Base-by-base conservation (phyloP, 2,113 vertebrate species). In the Colistium nudipinnis region DNA sequence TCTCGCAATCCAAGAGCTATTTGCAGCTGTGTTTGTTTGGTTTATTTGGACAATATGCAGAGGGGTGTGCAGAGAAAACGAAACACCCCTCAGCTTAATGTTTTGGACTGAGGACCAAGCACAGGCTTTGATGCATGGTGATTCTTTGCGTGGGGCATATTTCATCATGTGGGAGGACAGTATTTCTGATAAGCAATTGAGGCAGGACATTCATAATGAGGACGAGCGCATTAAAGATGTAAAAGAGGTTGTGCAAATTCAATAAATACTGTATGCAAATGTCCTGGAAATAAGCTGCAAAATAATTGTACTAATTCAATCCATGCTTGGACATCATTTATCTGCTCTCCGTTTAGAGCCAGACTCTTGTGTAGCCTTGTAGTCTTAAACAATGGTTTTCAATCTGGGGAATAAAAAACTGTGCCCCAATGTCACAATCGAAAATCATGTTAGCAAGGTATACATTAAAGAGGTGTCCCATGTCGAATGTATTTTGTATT, bases 21-120 rank as follows among this genome's bases (percentile, higher is more conserved):
- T 79, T 83, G 87, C 90, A 88, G 87, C 87, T 90, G 88, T 83
- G 82, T 87, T 89, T 87, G 82, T 91, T 85, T 83, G 74, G 56
- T 82, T n/a, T 80, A 54, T 74, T 68, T 82, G 72, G 75, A 90
- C 87, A 89, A 88, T 81, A 68, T 69, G 78, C 62, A 63, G 77
- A 71, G 81, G 69, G 82, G 60, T 89, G 56, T 70, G 56, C 55
- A 70, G 74, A 22, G 43, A 22, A 74, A 75, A 60, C 75, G 63
- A 83, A 80, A 73, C 6, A 4, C 45, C 83, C 72, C 68, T 74
- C 66, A 55, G 87, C 87, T 62, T 69, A 84, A 84, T 88, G 85
- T 86, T 89, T 80, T 67, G 70, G 74, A 84, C 54, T 3, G 39
- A 78, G 65, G 68, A 70, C 77, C 72, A 80, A 78, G 73, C 49